Conservation (phyloP, 2,797 vertebrate species). For the Phalloptychus januarius region DNA sequence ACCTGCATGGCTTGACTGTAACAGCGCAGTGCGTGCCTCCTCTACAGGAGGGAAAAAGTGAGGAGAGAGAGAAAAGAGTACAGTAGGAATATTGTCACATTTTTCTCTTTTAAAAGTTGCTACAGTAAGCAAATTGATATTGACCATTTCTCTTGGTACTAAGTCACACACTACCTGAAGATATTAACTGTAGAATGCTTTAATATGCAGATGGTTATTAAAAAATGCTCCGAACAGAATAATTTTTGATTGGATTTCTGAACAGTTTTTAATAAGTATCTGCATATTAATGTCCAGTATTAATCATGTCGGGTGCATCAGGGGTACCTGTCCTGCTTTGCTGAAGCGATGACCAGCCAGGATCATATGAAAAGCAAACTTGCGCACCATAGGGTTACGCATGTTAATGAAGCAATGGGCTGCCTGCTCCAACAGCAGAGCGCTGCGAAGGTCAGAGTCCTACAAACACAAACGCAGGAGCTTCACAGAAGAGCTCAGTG, state of each 20-base stretch:
- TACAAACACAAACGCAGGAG: conserved; percentile 18
- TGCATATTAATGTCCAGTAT: background rate
- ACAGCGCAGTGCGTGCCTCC: conserved; percentile 93
- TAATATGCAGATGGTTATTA: background rate
- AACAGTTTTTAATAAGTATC: too few species aligned
- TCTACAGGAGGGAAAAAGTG: conserved; percentile 71
- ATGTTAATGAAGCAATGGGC: conserved; percentile 98
- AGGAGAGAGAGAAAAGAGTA: conserved; percentile 15
- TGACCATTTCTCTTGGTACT: background rate
- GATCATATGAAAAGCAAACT: conserved; percentile 99
- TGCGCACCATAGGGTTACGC: conserved; percentile 96
- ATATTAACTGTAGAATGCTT: background rate
- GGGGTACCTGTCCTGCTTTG: conserved; percentile 91
- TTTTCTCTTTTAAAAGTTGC: background rate
- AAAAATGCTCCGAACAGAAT: background rate
- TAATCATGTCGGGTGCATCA: background rate
- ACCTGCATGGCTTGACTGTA: conserved; percentile 99
- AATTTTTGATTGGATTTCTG: too few species aligned
- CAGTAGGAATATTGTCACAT: background rate
- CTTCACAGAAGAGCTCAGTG: background rate
- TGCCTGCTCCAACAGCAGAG: conserved; percentile 94
- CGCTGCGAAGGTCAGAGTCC: conserved; percentile 97
- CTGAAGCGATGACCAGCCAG: conserved; percentile 96
- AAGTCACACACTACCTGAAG: background rate
- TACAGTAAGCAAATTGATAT: background rate